A percentile compares a stretch with the other conserved stretches of the same genome.
Evolutionary conservation across 2,888 invertebrate species (phyloP).

Genomic region (Oscheius sp.): DNA sequence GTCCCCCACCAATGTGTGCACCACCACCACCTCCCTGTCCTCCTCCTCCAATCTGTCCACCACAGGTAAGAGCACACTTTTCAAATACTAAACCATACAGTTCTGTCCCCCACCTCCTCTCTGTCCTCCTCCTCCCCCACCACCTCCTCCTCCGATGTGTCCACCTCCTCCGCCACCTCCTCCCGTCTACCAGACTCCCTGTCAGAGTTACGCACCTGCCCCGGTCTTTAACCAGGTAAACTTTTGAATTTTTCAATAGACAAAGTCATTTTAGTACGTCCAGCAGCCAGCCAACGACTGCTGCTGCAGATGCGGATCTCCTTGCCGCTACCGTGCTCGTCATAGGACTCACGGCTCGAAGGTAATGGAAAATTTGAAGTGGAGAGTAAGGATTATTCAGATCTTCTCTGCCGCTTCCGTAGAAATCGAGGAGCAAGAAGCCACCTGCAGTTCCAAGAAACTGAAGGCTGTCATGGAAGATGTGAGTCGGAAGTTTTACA

Average conservation of each 20-base stretch:
- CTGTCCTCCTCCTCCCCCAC: conserved; percentile 66
- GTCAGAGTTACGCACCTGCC: conserved; percentile 43
- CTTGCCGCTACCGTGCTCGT: conserved; percentile 64
- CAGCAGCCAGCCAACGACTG: conserved; percentile 65
- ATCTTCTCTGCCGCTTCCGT: conserved; percentile 51
- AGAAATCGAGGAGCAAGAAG: conserved; percentile 63
- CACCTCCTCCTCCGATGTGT: conserved; percentile 65
- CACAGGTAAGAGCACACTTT: not conserved
- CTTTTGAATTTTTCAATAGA: not conserved
- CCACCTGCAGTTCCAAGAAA: conserved; percentile 70
- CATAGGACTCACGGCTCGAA: conserved; percentile 68
- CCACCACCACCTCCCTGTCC: conserved; percentile 66
- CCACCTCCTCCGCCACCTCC: conserved; percentile 59
- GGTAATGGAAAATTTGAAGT: conserved; percentile 19
- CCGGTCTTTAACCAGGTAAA: conserved; percentile 39
- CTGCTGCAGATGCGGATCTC: conserved; percentile 68
- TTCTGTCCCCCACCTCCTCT: conserved; percentile 68
- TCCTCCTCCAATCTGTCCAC: conserved; percentile 65
- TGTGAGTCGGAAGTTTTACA: conserved; percentile 42
- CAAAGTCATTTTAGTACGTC: conserved; percentile 42
- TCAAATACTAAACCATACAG: conserved; percentile 21
- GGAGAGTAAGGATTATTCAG: conserved; percentile 24
- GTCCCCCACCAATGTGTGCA: conserved; percentile 50
- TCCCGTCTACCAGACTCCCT: conserved; percentile 42
- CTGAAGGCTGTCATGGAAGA: conserved; percentile 66